Percentiles rank a stretch among this genome's conserved stretches.
Evolutionary conservation across 2,797 vertebrate genomes (phyloP).

Genomic region (Babyrousa celebensis): DNA sequence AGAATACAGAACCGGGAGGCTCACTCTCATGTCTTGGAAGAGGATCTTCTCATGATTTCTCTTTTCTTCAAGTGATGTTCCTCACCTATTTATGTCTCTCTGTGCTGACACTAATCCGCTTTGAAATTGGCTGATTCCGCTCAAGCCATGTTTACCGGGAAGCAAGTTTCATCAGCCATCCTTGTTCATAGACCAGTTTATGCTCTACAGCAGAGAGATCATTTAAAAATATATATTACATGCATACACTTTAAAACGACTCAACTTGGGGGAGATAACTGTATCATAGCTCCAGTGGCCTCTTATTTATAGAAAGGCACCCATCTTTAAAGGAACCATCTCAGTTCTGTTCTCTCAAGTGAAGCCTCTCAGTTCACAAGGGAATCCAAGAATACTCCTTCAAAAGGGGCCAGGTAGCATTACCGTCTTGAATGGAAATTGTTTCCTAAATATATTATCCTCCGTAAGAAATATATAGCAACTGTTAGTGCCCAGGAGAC

Average conservation of each 20-base stretch:
- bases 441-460: constrained; percentile 89
- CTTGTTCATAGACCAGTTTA: constrained; percentile 88
- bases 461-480: constrained; percentile 89
- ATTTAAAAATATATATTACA: constrained; percentile 90
- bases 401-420: constrained; percentile 82
- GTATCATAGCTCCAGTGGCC: constrained; percentile 64
- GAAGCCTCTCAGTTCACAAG: background rate
- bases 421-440: constrained; percentile 89
- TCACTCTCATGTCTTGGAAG: constrained; percentile 13
- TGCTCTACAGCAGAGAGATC: constrained; percentile 88
- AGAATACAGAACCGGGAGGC: constrained; percentile 32
- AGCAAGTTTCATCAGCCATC: constrained; percentile 88
- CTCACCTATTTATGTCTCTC: constrained; percentile 87
- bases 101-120: constrained; percentile 89
- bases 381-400: background rate
- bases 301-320: background rate
- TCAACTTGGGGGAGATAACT: constrained; percentile 89
- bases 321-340: background rate
- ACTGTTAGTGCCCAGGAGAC: constrained; percentile 87
- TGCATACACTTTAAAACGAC: constrained; percentile 87
- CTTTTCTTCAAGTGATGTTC: constrained; percentile 85
- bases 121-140: constrained; percentile 92
- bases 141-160: constrained; percentile 88
- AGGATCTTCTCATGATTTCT: constrained; percentile 82
- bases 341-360: background rate